These are phyloP conservation scores for Avahi laniger DNA, from an alignment of 2,797 vertebrate species.

Conservation along the genomic window DNA sequence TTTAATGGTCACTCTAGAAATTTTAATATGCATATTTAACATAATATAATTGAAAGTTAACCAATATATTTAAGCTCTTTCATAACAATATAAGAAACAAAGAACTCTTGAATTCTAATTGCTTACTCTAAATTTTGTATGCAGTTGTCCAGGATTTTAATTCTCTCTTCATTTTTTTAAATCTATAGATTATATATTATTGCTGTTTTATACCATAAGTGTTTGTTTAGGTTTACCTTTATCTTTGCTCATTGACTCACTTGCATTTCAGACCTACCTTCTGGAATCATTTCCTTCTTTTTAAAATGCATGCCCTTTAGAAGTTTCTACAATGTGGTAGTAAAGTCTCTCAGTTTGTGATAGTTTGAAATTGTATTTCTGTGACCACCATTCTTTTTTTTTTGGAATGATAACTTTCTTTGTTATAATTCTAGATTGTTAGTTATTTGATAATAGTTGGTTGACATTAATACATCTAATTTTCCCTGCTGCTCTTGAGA, in stretches of 20 bases:
- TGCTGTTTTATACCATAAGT: not conserved
- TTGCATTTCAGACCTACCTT: not conserved
- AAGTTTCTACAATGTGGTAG: not conserved
- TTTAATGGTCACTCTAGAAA: not conserved
- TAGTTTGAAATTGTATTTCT: not conserved
- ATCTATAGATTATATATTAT: not conserved
- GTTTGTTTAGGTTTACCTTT: not conserved
- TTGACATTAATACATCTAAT: not conserved
- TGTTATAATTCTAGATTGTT: not conserved
- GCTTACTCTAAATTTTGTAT: not conserved
- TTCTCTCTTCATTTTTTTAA: not conserved
- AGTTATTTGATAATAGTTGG: not conserved
- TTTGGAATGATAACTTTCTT: not conserved
- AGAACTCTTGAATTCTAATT: not conserved
- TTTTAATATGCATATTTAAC: slow-evolving; percentile 20
- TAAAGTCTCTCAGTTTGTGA: not conserved
- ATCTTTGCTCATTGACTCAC: not conserved
- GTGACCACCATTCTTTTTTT: not conserved
- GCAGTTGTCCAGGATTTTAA: not conserved
- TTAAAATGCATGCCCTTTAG: not conserved
- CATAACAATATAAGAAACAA: not conserved
- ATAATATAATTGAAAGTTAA: not conserved
- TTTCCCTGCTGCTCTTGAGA: slow-evolving; percentile 18
- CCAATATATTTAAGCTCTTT: not conserved
- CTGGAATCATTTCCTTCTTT: slow-evolving; percentile 4